Percentiles rank a stretch among this genome's conserved stretches.
Conservation (phyloP, 2,888 invertebrate species). For the Cephalotes varians region DNA sequence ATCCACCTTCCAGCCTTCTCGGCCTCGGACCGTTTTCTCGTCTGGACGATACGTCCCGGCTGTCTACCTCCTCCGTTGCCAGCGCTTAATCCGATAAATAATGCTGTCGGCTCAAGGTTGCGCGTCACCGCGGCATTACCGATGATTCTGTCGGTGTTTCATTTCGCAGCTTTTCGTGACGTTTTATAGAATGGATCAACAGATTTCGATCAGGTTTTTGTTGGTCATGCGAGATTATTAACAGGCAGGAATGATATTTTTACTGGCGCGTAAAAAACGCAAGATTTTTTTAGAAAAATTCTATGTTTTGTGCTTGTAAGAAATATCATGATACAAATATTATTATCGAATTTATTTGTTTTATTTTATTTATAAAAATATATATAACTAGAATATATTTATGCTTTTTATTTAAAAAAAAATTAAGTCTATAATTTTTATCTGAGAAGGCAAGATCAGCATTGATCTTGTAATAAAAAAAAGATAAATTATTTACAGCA, state of each 20-base stretch:
- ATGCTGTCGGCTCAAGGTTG: conserved; percentile 77
- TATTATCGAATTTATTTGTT: neutral
- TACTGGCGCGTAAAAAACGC: neutral
- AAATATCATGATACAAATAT: neutral
- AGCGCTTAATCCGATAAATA: conserved; percentile 78
- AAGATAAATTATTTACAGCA: neutral
- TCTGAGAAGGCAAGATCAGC: neutral
- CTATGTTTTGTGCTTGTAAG: too few relatives aligned
- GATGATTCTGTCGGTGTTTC: conserved; percentile 22
- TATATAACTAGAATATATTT: neutral
- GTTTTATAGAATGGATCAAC: neutral
- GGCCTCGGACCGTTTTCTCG: conserved; percentile 78
- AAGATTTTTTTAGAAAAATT: neutral
- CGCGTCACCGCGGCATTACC: conserved; percentile 51
- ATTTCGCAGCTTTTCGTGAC: conserved; percentile 20
- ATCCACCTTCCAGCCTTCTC: conserved; percentile 80
- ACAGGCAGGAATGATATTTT: neutral
- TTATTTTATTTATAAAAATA: neutral
- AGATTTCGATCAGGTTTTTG: neutral
- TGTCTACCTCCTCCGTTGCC: conserved; percentile 72
- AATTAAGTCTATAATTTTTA: neutral
- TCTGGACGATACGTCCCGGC: conserved; percentile 75
- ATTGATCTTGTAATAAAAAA: neutral
- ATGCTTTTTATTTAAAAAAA: neutral
- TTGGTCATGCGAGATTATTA: conserved; percentile 14